These are phyloP conservation scores for Chesias legatella DNA, from an alignment of 2,888 invertebrate species.

Conservation along the genomic window DNA sequence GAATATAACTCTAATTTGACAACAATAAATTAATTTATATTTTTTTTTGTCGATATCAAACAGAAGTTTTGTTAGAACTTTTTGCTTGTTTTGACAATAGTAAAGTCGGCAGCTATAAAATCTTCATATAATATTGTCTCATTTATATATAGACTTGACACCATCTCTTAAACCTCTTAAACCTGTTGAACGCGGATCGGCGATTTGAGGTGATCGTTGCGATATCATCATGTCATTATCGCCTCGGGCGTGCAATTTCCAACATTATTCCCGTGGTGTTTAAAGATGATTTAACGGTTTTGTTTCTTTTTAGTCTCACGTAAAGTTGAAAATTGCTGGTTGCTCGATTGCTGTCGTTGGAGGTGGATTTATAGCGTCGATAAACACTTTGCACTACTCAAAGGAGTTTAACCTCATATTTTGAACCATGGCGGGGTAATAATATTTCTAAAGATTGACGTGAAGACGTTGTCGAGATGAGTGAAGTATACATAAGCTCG, in stretches of 20 bases:
- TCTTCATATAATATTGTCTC: too few species aligned
- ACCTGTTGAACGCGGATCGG: constrained; percentile 33
- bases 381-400: not conserved
- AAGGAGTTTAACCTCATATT: too few species aligned
- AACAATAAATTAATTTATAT: too few species aligned
- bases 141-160: not conserved
- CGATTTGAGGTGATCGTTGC: constrained; percentile 47
- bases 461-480: too few species aligned
- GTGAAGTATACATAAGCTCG: too few species aligned
- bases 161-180: constrained; percentile 3
- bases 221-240: constrained; percentile 51
- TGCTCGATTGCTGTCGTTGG: constrained; percentile 15
- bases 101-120: too few species aligned
- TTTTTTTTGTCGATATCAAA: too few species aligned
- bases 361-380: constrained; percentile 15
- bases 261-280: constrained; percentile 41
- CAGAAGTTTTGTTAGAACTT: too few species aligned
- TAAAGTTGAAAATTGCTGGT: constrained; percentile 21
- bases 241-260: constrained; percentile 50
- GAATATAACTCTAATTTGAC: too few species aligned
- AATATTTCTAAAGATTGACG: too few species aligned
- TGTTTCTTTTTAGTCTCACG: constrained; percentile 16
- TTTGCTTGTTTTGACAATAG: too few species aligned
- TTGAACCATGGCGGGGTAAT: too few species aligned
- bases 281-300: constrained; percentile 34